Evolutionary conservation across 1,140 invertebrate species (phyloP).

Genomic region (Drosophila saltans): DNA sequence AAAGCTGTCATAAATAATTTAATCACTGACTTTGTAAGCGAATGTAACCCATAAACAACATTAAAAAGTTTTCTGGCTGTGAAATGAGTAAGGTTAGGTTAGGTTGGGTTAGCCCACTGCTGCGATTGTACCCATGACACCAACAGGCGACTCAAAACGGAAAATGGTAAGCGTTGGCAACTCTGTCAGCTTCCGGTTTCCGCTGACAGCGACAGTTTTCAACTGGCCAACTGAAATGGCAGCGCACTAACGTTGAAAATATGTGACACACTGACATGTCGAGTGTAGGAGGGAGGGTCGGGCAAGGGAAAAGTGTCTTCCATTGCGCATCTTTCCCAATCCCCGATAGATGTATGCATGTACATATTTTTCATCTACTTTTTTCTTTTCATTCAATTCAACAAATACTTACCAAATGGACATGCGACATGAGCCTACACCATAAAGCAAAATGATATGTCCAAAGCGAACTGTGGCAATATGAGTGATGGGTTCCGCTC

Average conservation of each 20-base stretch:
- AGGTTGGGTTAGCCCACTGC: background rate
- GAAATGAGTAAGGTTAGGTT: conserved; percentile 36
- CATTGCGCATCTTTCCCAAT: background rate
- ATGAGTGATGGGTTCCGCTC: background rate
- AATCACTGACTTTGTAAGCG: conserved; percentile 72
- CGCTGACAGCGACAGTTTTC: conserved; percentile 58
- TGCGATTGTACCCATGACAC: conserved; percentile 10
- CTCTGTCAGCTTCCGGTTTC: conserved; percentile 59
- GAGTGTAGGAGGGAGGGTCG: background rate
- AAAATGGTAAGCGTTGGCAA: conserved; percentile 60
- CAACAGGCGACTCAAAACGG: conserved; percentile 23
- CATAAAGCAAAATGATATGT: conserved; percentile 4
- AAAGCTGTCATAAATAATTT: conserved; percentile 79
- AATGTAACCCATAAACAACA: conserved; percentile 51
- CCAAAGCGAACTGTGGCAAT: background rate
- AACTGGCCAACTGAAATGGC: conserved; percentile 15
- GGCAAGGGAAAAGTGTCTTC: background rate
- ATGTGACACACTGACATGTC: conserved; percentile 34
- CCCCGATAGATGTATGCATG: no score
- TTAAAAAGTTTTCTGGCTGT: conserved; percentile 53
- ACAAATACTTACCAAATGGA: background rate
- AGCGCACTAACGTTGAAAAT: conserved; percentile 34
- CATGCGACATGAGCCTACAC: background rate
- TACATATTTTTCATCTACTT: background rate
- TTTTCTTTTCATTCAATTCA: background rate